Evolutionary conservation across 2,888 invertebrate species (phyloP).

Genomic region (Eupithecia subfuscata): DNA sequence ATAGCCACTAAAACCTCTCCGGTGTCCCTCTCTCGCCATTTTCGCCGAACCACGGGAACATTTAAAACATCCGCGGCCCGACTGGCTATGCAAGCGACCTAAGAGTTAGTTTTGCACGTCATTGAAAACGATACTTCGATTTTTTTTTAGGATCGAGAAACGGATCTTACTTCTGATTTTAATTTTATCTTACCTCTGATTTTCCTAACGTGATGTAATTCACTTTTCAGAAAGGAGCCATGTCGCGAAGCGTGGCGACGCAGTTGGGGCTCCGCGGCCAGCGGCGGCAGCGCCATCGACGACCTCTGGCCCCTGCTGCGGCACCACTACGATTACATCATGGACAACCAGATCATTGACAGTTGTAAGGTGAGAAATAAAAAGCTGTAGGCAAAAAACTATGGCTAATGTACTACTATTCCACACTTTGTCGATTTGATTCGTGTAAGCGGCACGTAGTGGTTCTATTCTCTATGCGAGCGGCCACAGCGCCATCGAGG

Average conservation of each 20-base stretch:
- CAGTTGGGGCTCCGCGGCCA: constrained; percentile 90
- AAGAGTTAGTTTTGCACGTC: too few relatives aligned
- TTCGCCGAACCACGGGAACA: too few relatives aligned
- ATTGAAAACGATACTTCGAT: too few relatives aligned
- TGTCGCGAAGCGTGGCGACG: constrained; percentile 89
- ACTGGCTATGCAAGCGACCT: too few relatives aligned
- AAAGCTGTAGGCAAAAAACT: neutral
- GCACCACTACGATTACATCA: constrained; percentile 96
- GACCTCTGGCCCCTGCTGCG: constrained; percentile 96
- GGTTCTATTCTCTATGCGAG: neutral
- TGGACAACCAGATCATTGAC: constrained; percentile 97
- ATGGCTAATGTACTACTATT: neutral
- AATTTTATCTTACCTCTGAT: neutral
- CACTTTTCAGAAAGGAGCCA: constrained; percentile 84
- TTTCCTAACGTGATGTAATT: neutral
- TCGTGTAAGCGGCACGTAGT: too few relatives aligned
- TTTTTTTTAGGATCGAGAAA: too few relatives aligned
- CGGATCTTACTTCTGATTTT: too few relatives aligned
- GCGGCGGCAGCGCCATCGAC: constrained; percentile 88
- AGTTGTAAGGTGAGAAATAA: constrained; percentile 85
- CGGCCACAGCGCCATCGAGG: neutral
- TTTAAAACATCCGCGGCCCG: too few relatives aligned
- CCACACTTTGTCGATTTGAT: neutral
- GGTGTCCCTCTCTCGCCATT: too few relatives aligned
- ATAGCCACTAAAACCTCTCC: too few relatives aligned